A percentile compares a stretch with the other conserved stretches of the same genome.
These are phyloP conservation scores for Drosophila infuscata DNA, from an alignment of 2,888 invertebrate genomes.

Conservation along the genomic window DNA sequence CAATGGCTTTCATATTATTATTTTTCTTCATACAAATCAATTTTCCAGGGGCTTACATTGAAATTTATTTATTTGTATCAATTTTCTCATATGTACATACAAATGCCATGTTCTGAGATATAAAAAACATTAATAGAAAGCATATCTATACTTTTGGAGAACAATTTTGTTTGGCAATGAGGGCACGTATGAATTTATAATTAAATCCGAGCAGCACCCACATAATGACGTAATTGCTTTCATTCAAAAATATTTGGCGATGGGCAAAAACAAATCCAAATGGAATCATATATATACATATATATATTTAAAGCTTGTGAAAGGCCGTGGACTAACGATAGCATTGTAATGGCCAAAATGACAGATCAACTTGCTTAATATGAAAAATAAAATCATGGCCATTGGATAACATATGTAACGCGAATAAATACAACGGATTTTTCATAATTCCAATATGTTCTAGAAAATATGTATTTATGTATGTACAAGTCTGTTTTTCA, in stretches of 20 bases:
- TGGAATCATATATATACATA: conserved; percentile 17
- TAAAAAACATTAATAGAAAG: conserved; percentile 21
- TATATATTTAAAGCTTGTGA: conserved; percentile 12
- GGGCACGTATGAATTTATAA: conserved; percentile 42
- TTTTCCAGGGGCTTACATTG: not conserved
- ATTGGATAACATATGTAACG: conserved; percentile 43
- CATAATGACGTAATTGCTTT: conserved; percentile 66
- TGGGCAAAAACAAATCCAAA: conserved; percentile 24
- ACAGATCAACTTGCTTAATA: conserved; percentile 57
- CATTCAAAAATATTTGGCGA: conserved; percentile 59
- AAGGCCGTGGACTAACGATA: conserved; percentile 41
- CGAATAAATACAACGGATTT: conserved; percentile 58
- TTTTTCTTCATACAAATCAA: not conserved
- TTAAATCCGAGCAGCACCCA: conserved; percentile 61
- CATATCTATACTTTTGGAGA: conserved; percentile 39
- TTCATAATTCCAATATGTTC: conserved; percentile 69
- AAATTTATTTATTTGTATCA: not conserved
- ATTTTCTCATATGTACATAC: not conserved
- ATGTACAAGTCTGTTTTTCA: conserved; percentile 18
- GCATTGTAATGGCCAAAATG: conserved; percentile 36
- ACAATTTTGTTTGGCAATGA: conserved; percentile 24
- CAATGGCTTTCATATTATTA: not conserved
- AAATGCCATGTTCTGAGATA: not conserved
- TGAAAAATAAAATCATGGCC: conserved; percentile 66
- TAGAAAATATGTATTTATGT: conserved; percentile 15